Conservation (phyloP, 2,113 vertebrate genomes). For the Crotalus tigris region DNA sequence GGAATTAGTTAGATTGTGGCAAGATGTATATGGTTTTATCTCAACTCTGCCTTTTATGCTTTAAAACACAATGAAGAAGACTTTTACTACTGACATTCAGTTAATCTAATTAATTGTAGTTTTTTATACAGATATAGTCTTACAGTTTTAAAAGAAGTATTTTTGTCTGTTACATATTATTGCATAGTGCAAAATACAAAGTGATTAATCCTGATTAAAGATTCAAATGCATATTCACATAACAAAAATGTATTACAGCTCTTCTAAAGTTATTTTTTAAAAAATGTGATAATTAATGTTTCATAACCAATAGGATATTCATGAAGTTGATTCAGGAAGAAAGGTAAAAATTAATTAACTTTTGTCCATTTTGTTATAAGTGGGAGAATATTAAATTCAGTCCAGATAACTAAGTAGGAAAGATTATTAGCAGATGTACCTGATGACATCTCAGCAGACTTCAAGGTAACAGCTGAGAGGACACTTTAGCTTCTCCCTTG, state of each 20-base stretch:
- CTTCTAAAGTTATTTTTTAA: background rate
- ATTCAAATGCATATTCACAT: conserved; percentile 1
- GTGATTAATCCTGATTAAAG: background rate
- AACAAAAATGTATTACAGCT: background rate
- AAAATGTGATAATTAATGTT: background rate
- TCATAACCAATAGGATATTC: background rate
- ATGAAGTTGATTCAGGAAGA: background rate
- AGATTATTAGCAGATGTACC: conserved; percentile 53
- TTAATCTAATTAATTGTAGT: background rate
- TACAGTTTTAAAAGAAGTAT: background rate
- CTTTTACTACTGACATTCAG: background rate
- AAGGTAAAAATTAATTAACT: background rate
- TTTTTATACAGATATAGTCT: background rate
- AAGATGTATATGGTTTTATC: background rate
- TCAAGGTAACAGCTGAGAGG: conserved; percentile 59
- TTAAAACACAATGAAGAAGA: background rate
- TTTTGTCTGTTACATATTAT: background rate
- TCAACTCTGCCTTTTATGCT: background rate
- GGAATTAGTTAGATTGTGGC: background rate
- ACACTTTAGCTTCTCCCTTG: conserved; percentile 48
- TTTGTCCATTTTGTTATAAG: conserved; percentile 10
- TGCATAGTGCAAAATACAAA: background rate
- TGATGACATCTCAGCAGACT: conserved; percentile 51
- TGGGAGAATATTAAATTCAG: conserved; percentile 25
- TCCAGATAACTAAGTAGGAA: conserved; percentile 31